Evolutionary conservation across 2,113 vertebrate species (phyloP), one percentile per base, ranked within the genome.

Genomic region (Carassius gibelio): DNA sequence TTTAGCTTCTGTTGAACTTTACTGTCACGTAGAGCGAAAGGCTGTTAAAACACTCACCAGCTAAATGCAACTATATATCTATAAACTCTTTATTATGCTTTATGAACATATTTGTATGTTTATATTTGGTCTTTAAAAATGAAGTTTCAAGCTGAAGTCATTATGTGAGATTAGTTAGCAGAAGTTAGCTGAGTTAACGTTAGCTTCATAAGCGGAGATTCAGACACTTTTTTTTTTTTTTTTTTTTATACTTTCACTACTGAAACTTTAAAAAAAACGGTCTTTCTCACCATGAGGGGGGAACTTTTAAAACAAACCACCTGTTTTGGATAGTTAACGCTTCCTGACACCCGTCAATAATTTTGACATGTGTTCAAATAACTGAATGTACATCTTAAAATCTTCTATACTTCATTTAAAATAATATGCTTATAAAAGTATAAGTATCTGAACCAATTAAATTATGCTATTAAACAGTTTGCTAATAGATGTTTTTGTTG

Each of bases 171-270:
- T 82, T 82, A 82, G 50, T 82, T 82, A 82, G 66, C 81, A 72
- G 66, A 82, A 82, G 66, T 57, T 82, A 82, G 81, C 81, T 2
- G 81, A 72, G 81, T 72, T 82, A 82, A 59, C 81, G 81, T 72
- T 82, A 82, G 81, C 81, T 23, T 71, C 30, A 36, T 52, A 82
- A 19, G 5, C 81, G 66, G 30, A 57, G 5, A 72, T 72, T 72
- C 50, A 72, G 34, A 15, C 8, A 69, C 5, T 30, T 30, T 30
- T 30, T 30, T 30, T 30, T 30, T 30, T 30, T 30, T 9, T 30
- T 30, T 30, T 30, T 30, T 30, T 26, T 30, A 5, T 6, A 26
- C 4, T 45, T 69, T 69, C 23, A 34, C 36, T 36, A 8, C 10
- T 36, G 2, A 48, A 42, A 11, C 42, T 26, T 14, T 7, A 23